Conservation (phyloP, 2,888 invertebrate species). For the Heliconius aoede region DNA sequence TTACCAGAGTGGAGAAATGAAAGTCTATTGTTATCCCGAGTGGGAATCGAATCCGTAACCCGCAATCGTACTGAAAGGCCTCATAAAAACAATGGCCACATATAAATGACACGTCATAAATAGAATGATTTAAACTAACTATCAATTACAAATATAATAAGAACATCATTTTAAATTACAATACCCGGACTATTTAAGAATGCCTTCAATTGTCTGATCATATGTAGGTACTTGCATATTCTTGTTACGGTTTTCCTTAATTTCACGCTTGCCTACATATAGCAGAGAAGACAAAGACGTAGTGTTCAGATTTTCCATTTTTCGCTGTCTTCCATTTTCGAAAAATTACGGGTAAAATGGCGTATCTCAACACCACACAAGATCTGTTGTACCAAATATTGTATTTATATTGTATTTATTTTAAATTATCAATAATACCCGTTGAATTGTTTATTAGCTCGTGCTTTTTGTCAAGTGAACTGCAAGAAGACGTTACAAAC, state of each 20-base stretch:
- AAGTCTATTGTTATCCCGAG: neutral
- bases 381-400: too few species aligned
- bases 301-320: neutral
- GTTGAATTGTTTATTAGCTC: too few species aligned
- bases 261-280: neutral
- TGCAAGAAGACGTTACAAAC: too few species aligned
- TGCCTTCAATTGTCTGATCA: neutral
- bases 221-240: neutral
- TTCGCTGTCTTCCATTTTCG: neutral
- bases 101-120: neutral
- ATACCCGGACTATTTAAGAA: conserved; percentile 10
- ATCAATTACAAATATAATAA: conserved; percentile 14
- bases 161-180: conserved; percentile 1
- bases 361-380: too few species aligned
- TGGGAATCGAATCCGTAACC: neutral
- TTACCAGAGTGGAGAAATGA: neutral
- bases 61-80: too few species aligned
- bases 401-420: too few species aligned
- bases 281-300: neutral
- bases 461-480: too few species aligned
- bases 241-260: neutral
- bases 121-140: conserved; percentile 8
- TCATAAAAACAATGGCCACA: neutral
- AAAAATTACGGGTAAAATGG: neutral
- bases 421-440: too few species aligned